These are phyloP conservation scores for Thymelicus acteon DNA, from an alignment of 2,888 invertebrate genomes.

Conservation along the genomic window DNA sequence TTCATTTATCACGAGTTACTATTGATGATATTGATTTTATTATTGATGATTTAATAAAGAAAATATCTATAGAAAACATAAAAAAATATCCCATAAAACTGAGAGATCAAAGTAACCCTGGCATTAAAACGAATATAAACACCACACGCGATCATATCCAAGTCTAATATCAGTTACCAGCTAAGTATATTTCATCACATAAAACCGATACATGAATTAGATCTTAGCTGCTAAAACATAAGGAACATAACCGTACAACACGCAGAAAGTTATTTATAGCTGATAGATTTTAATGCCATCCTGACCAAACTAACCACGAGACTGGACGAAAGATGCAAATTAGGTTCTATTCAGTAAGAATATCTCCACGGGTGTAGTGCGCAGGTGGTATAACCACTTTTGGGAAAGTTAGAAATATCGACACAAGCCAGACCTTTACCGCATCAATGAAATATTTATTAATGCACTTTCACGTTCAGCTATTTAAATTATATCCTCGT, in stretches of 20 bases:
- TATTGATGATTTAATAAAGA: no score
- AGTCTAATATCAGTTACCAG: constrained; percentile 4
- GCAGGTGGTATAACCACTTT: constrained; percentile 23
- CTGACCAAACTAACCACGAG: constrained; percentile 19
- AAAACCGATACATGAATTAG: not conserved
- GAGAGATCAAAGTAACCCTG: not conserved
- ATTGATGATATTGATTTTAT: no score
- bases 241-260: not conserved
- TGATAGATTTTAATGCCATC: constrained; percentile 33
- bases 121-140: not conserved
- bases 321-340: constrained; percentile 56
- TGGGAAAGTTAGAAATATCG: constrained; percentile 29
- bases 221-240: not conserved
- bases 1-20: no score
- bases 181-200: not conserved
- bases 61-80: no score
- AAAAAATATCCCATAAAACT: no score
- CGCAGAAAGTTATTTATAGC: constrained; percentile 27
- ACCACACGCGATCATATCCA: constrained; percentile 11
- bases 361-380: constrained; percentile 29
- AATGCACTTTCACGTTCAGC: constrained; percentile 15
- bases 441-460: constrained; percentile 15
- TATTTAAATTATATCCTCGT: constrained; percentile 11
- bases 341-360: constrained; percentile 47
- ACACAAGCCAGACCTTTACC: constrained; percentile 21